Evolutionary conservation across 2,797 vertebrate genomes (phyloP).

Genomic region (Molossus molossus): DNA sequence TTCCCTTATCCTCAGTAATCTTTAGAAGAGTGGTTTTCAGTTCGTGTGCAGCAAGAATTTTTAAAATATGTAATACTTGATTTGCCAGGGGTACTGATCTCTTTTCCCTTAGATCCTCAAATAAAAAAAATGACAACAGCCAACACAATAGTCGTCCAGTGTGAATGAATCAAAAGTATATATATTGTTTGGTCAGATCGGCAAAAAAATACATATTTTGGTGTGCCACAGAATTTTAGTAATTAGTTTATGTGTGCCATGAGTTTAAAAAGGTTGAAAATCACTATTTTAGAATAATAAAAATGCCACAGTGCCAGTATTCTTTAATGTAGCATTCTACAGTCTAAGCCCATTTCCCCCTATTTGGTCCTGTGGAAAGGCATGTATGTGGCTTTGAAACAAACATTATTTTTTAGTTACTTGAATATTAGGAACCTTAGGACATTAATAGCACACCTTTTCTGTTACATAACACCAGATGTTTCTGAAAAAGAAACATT

Average conservation of each 20-base stretch:
- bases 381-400: slow-evolving; percentile 56
- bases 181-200: neutral
- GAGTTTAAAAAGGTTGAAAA: neutral
- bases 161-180: neutral
- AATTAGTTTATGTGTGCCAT: neutral
- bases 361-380: slow-evolving; percentile 50
- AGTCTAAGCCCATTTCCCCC: slow-evolving; percentile 45
- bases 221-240: neutral
- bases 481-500: slow-evolving; percentile 67
- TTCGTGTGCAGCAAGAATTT: neutral
- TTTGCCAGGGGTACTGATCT: neutral
- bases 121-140: neutral
- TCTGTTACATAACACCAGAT: slow-evolving; percentile 61
- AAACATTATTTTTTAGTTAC: slow-evolving; percentile 48
- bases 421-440: slow-evolving; percentile 53
- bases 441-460: slow-evolving; percentile 44
- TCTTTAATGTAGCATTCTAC: slow-evolving; percentile 65
- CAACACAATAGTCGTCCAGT: neutral
- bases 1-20: slow-evolving; percentile 51
- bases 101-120: neutral
- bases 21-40: neutral
- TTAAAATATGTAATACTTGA: neutral
- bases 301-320: neutral
- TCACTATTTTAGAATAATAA: slow-evolving; percentile 15
- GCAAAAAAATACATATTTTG: neutral